Base-by-base conservation (phyloP, 2,797 vertebrate genomes). In the Lophius americanus region DNA sequence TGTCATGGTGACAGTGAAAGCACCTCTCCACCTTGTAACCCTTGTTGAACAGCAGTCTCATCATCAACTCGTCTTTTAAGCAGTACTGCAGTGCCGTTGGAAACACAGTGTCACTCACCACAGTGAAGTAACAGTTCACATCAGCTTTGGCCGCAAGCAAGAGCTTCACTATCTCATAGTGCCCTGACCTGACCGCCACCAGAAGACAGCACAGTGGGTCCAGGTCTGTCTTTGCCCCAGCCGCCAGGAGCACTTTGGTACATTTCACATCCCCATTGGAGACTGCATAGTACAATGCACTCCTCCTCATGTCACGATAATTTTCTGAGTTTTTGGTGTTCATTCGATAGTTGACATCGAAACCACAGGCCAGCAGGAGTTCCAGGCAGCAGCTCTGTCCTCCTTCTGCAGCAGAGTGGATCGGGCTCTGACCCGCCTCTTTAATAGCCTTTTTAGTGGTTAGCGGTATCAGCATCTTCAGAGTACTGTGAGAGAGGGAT, bases 31-130 rank as follows among this genome's bases (percentile, higher is more conserved):
- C 95, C 2, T 91, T 77, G 39, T 0, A 98, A 33, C 96, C 96
- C 0, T 91, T 83, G 78, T 95, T 95, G 50, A 97, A 91, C 81
- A 98, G 76, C 75, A 98, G 86, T 46, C 95, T 90, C 89, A 97
- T 92, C 96, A 98, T 97, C 11, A 89, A 88, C 75, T 96, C 95
- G 2, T 97, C 95, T 32, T 91, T 95, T 33, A 98, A 84, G 59
- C 95, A 95, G 51, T 97, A 98, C 77, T 96, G 96, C 76, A 96
- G 89, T 51, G 94, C 95, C 0, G 95, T 96, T 76, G 95, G 95
- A 60, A 98, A 98, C 69, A 90, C 90, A 0, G 93, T 96, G 71
- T 97, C 94, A 46, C 90, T 96, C 50, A 97, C 91, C 49, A 85
- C 89, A 51, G 91, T 94, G 70, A 97, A 98, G 84, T 93, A 96